These are phyloP conservation scores for Lepilemur ruficaudatus DNA, from an alignment of 2,797 vertebrate species.

Conservation along the genomic window DNA sequence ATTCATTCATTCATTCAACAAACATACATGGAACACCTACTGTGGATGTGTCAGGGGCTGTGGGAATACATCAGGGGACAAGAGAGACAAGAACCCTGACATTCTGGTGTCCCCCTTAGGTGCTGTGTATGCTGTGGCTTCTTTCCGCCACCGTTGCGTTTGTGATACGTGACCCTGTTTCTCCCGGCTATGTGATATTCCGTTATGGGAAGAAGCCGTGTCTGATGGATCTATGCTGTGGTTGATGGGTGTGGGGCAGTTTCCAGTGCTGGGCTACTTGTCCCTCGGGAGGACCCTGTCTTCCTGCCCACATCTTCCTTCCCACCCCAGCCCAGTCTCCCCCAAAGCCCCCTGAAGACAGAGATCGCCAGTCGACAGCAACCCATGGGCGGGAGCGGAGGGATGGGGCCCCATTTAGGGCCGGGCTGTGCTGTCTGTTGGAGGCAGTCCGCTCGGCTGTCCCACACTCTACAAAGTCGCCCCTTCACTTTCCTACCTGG, in stretches of 20 bases:
- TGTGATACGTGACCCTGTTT: not conserved
- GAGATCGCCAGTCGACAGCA: not conserved
- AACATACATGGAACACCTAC: not conserved
- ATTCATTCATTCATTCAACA: not conserved
- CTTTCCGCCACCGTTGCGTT: fast-evolving
- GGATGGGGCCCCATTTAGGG: not conserved
- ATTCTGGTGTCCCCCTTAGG: fast-evolving
- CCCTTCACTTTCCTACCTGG: not conserved
- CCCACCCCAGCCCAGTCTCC: too few relatives aligned
- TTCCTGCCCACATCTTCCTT: not conserved
- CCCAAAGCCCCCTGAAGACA: not conserved
- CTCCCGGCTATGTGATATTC: not conserved
- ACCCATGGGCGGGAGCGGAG: not conserved
- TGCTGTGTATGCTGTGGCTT: fast-evolving
- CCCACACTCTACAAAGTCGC: not conserved
- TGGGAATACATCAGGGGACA: not conserved
- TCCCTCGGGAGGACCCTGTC: not conserved
- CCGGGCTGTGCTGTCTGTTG: fast-evolving
- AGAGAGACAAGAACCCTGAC: not conserved
- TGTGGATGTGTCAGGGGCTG: not conserved
- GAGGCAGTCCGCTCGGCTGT: not conserved
- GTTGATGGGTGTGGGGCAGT: not conserved
- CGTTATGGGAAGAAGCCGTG: fast-evolving
- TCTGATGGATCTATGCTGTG: not conserved
- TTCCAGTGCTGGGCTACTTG: not conserved